These are phyloP conservation scores for Bombus vancouverensis DNA, from an alignment of 1,140 invertebrate genomes.

Conservation along the genomic window DNA sequence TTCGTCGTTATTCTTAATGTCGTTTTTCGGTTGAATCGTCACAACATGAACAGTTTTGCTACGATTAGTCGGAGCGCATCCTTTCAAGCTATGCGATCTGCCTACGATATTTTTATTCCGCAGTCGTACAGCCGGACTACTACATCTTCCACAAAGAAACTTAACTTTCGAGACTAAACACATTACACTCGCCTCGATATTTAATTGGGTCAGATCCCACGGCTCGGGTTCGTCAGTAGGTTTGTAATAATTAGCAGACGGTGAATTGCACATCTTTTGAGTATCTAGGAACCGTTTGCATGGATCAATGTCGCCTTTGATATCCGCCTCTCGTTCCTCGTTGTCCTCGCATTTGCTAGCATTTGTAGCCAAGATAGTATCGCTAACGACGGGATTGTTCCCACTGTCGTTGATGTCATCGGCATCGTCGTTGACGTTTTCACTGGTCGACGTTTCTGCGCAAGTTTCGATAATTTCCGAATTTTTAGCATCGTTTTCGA, in stretches of 20 bases:
- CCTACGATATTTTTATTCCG: constrained; percentile 80
- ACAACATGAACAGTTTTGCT: constrained; percentile 72
- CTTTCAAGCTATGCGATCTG: constrained; percentile 75
- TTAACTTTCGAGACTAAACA: constrained; percentile 92
- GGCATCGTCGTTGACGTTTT: constrained; percentile 32
- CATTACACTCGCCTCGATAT: constrained; percentile 95
- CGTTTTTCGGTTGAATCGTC: constrained; percentile 80
- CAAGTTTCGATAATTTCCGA: constrained; percentile 6
- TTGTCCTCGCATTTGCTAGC: constrained; percentile 54
- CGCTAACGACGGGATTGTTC: constrained; percentile 35
- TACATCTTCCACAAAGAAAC: constrained; percentile 88
- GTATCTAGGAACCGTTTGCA: constrained; percentile 86
- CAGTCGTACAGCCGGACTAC: constrained; percentile 87
- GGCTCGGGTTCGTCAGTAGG: constrained; percentile 93
- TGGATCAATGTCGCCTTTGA: constrained; percentile 71
- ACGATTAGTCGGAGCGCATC: constrained; percentile 72
- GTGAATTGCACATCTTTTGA: constrained; percentile 89
- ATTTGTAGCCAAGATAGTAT: not conserved
- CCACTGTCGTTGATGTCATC: constrained; percentile 62
- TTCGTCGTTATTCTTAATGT: constrained; percentile 75
- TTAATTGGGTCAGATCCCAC: constrained; percentile 93
- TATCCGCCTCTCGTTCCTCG: constrained; percentile 60
- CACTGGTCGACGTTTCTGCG: not conserved
- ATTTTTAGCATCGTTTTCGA: constrained; percentile 76
- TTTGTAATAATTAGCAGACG: constrained; percentile 91